Conservation (phyloP, 1,140 invertebrate genomes). For the Brachionus asplanchnoidis region DNA sequence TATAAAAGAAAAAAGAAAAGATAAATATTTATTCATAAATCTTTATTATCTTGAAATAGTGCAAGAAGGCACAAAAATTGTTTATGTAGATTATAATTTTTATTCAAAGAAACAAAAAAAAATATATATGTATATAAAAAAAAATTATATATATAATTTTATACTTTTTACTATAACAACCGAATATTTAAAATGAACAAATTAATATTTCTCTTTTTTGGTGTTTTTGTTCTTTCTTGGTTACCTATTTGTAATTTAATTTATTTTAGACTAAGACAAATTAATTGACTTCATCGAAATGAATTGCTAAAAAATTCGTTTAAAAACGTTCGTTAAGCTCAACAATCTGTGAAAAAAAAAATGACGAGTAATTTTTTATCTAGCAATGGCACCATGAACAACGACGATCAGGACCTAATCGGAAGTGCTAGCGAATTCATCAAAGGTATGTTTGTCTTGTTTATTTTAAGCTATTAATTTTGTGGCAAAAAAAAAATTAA, state of each 20-base stretch:
- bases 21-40: neutral
- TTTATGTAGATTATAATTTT: neutral
- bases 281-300: neutral
- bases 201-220: neutral
- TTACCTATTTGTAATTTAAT: neutral
- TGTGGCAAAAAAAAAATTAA: neutral
- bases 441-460: constrained; percentile 43
- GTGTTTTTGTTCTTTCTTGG: neutral
- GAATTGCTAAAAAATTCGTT: neutral
- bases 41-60: neutral
- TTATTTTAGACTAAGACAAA: neutral
- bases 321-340: neutral
- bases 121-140: neutral
- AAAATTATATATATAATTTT: neutral
- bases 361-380: neutral
- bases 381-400: neutral
- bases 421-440: constrained; percentile 57
- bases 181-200: neutral
- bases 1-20: neutral
- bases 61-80: neutral
- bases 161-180: neutral
- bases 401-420: constrained; percentile 49
- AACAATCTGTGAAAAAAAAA: neutral
- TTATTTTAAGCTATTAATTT: neutral
- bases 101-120: neutral